Base-by-base conservation (phyloP, 2,113 vertebrate species). In the Progne subis region DNA sequence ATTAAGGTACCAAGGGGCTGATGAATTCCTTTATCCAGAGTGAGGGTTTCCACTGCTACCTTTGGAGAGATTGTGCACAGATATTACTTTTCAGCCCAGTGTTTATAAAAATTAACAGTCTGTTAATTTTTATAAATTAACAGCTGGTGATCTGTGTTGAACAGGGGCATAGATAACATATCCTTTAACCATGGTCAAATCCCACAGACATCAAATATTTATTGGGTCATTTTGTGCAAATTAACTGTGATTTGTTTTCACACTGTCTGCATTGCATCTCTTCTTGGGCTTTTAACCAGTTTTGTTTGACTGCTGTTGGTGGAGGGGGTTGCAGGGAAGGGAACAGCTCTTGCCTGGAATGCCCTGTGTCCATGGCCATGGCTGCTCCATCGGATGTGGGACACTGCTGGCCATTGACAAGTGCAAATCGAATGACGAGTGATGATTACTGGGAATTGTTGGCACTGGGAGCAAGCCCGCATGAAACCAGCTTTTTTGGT, bases 211-310 rank as follows among this genome's bases (percentile, higher is more conserved):
- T 28, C 31, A 50, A 65, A 37, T 32, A 28, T 37, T 34, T 50
- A 14, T 16, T 41, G 44, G 28, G 18, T 53, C 16, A 15, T 85
- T 82, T 52, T 52, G 18, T n/a, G 47, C 13, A 11, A 61, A 61
- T 55, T 28, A 12, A 12, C 11, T 18, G 12, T 28, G 39, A 17
- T 74, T 74, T 86, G 23, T 61, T 86, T 71, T 41, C 12, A 2
- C 3, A 2, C 6, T 1, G 0, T 23, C 15, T 46, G 6, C 50
- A 10, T 56, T 43, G 11, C 5, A 28, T 46, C n/a, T 29, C 5
- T 88, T 59, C 19, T 50, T 41, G 41, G 52, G 14, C 15, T 77
- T 90, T 68, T 57, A 72, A 53, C 8, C 21, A 60, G 3, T 24
- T 64, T 29, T 26, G 0, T 59, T 71, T 76, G 39, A 5, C 4